phyloP scores from a whole-genome alignment of 2,797 vertebrate species.

The Gymnoscopelus microlampas region DNA sequence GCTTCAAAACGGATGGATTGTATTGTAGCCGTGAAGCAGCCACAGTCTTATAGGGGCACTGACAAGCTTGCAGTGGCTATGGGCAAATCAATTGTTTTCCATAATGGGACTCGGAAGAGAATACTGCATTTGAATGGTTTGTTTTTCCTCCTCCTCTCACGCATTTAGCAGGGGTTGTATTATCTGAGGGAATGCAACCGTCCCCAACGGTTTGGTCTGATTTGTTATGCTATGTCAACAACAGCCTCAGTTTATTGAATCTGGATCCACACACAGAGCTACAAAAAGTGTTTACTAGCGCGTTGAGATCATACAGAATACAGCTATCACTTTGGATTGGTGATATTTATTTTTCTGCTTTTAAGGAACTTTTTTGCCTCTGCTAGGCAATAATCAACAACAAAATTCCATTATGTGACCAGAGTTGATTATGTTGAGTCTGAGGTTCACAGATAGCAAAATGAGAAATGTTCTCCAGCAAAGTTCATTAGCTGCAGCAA shows the following conservation, averaged over 20 bases:
- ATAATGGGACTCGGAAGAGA: slow-evolving; percentile 62
- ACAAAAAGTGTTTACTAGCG: slow-evolving; percentile 47
- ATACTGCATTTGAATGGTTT: slow-evolving; percentile 54
- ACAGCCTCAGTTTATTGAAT: slow-evolving; percentile 57
- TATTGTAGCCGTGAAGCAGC: slow-evolving; percentile 36
- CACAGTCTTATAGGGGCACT: slow-evolving; percentile 33
- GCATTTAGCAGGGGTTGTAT: slow-evolving; percentile 57
- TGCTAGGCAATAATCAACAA: slow-evolving; percentile 9
- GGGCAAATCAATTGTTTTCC: slow-evolving; percentile 51
- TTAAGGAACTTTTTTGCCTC: slow-evolving; percentile 10
- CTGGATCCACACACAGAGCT: slow-evolving; percentile 41
- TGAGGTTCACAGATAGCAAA: slow-evolving; percentile 21
- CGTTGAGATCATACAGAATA: slow-evolving; percentile 41
- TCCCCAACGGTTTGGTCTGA: slow-evolving; percentile 49
- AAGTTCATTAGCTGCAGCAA: slow-evolving; percentile 12
- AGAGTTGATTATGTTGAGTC: slow-evolving; percentile 13
- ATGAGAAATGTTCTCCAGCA: slow-evolving; percentile 25
- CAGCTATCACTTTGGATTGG: slow-evolving; percentile 40
- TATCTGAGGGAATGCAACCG: slow-evolving; percentile 56
- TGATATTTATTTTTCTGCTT: slow-evolving; percentile 32
- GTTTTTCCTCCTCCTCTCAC: slow-evolving; percentile 49
- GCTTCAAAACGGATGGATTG: slow-evolving; percentile 37
- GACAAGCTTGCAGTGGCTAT: slow-evolving; percentile 48
- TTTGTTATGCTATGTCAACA: slow-evolving; percentile 64
- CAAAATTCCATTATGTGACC: slow-evolving; percentile 20